These are phyloP conservation scores for Invenusta paracnida DNA, from an alignment of 2,888 invertebrate species.

Conservation along the genomic window DNA sequence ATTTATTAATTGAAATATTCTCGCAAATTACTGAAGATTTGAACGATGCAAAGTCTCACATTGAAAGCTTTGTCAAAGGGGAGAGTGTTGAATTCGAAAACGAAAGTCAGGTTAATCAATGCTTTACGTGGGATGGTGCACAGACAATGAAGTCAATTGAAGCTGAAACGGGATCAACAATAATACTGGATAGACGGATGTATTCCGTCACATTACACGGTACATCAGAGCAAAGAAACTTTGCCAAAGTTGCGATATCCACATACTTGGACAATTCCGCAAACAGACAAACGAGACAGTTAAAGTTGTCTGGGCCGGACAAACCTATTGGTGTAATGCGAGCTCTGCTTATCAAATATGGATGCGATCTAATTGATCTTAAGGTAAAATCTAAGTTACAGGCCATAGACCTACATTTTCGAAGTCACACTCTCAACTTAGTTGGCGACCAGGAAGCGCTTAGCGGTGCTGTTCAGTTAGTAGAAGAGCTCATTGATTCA, in stretches of 20 bases:
- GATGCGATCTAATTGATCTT: not conserved
- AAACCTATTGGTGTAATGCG: not conserved
- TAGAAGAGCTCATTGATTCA: not conserved
- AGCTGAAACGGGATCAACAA: not conserved
- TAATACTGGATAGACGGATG: not conserved
- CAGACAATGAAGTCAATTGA: not conserved
- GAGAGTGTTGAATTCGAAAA: not conserved
- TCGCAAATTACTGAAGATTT: not conserved
- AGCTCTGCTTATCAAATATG: not conserved
- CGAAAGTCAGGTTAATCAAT: not conserved
- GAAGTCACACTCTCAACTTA: not conserved
- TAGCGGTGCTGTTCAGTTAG: not conserved
- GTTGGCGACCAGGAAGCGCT: not conserved
- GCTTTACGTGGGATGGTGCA: not conserved
- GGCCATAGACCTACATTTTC: not conserved
- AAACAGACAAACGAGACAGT: not conserved
- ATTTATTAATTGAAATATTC: not conserved
- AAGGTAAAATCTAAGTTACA: not conserved
- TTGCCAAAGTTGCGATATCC: not conserved
- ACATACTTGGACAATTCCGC: not conserved
- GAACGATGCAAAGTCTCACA: not conserved
- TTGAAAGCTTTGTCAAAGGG: not conserved
- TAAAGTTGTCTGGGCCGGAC: not conserved
- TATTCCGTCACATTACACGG: not conserved
- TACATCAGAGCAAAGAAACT: not conserved